Conservation (phyloP, 2,797 vertebrate species). For the Tamandua tetradactyla region DNA sequence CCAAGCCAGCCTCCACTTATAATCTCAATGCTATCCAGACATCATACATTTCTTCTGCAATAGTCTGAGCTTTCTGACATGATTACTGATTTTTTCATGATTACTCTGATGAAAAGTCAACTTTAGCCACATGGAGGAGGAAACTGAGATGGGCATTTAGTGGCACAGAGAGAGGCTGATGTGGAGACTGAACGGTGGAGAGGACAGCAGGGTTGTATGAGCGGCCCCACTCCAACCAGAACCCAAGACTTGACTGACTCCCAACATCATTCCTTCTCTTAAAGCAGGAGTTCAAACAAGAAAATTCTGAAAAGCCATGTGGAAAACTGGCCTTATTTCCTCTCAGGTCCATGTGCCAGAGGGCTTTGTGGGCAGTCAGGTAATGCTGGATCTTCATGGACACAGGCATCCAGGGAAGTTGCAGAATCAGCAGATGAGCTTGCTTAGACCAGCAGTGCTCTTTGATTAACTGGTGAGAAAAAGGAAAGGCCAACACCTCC, state of each 20-base stretch:
- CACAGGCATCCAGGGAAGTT: background rate
- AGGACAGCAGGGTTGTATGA: background rate
- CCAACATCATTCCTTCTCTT: background rate
- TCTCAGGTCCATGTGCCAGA: background rate
- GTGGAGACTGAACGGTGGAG: background rate
- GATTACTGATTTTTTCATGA: background rate
- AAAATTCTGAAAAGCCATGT: background rate
- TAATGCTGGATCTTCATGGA: background rate
- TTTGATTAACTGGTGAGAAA: background rate
- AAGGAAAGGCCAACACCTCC: background rate
- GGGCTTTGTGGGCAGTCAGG: background rate
- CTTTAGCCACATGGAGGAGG: background rate
- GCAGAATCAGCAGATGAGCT: background rate
- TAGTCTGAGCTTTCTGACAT: background rate
- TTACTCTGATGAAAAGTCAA: background rate
- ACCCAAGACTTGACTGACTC: background rate
- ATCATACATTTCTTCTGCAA: background rate
- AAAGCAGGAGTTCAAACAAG: background rate
- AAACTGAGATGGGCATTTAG: background rate
- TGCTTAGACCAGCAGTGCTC: background rate
- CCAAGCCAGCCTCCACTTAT: background rate
- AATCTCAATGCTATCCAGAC: background rate
- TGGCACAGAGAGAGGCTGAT: background rate
- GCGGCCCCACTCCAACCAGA: background rate
- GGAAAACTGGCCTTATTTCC: background rate